Percentiles rank a stretch among this genome's conserved stretches.
phyloP scores from a whole-genome alignment of 2,888 invertebrate genomes.

The Cephus runcator region DNA sequence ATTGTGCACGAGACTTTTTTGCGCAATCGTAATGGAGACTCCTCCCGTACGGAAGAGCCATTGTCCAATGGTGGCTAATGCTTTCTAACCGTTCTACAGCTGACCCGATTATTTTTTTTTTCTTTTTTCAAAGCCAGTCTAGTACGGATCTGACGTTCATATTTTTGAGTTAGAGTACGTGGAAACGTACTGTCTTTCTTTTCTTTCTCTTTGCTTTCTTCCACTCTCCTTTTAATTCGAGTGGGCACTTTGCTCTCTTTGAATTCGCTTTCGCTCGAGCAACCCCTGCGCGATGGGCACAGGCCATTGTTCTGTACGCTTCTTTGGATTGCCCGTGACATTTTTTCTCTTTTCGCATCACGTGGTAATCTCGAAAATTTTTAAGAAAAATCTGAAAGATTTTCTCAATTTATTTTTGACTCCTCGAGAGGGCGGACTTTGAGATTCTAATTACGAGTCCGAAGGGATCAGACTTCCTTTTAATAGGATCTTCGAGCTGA shows the following conservation, averaged over 20 bases:
- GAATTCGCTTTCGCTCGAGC: background rate
- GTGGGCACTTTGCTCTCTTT: background rate
- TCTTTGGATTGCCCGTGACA: background rate
- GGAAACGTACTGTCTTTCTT: background rate
- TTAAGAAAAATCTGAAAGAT: background rate
- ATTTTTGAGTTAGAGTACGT: background rate
- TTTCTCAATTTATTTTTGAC: background rate
- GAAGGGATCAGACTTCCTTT: background rate
- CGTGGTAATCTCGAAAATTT: background rate
- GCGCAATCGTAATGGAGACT: conserved; percentile 1
- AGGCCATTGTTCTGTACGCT: background rate
- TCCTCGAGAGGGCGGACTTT: background rate
- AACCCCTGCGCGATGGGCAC: background rate
- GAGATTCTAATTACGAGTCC: background rate
- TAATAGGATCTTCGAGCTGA: background rate
- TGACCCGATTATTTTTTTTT: conserved; percentile 37
- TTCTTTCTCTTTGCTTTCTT: background rate
- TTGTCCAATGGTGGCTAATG: background rate
- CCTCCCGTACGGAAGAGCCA: background rate
- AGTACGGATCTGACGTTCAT: background rate
- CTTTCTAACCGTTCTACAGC: conserved; percentile 26
- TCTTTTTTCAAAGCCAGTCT: background rate
- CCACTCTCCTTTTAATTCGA: background rate
- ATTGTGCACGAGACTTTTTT: conserved; percentile 36
- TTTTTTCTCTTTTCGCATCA: background rate